A percentile compares a stretch with the other conserved stretches of the same genome.
These are phyloP conservation scores for Bombus confusus DNA, from an alignment of 1,140 invertebrate genomes.

Conservation along the genomic window DNA sequence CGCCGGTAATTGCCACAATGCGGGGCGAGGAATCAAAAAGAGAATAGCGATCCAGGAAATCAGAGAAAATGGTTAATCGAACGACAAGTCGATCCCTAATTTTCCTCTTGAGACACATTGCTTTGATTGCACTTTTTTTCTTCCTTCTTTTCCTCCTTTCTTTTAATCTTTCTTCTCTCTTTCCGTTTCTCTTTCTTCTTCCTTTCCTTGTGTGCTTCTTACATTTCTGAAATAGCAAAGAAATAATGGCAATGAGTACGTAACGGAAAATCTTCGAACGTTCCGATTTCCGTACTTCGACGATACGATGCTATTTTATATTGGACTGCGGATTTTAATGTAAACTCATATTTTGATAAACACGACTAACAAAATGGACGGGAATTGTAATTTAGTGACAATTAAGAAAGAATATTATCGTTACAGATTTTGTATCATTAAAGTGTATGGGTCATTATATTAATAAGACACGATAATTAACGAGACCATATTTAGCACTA, in stretches of 20 bases:
- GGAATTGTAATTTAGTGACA: too few species aligned
- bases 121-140: not conserved
- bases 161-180: not conserved
- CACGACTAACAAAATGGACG: too few species aligned
- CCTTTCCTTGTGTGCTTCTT: not conserved
- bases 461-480: too few species aligned
- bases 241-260: not conserved
- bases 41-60: conserved; percentile 50
- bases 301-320: too few species aligned
- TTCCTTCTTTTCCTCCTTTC: not conserved
- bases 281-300: too few species aligned
- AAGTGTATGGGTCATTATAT: too few species aligned
- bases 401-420: too few species aligned
- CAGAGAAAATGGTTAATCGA: conserved; percentile 71
- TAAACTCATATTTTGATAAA: too few species aligned
- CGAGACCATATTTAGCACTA: too few species aligned
- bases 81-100: conserved; percentile 71
- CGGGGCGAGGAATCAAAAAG: conserved; percentile 54
- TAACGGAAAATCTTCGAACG: too few species aligned
- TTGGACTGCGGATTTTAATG: too few species aligned
- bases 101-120: conserved; percentile 53
- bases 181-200: conserved; percentile 19
- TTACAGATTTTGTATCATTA: too few species aligned
- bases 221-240: not conserved
- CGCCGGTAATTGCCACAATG: conserved; percentile 74